These are phyloP conservation scores for Smithornis capensis DNA, from an alignment of 2,113 vertebrate genomes.

Conservation along the genomic window DNA sequence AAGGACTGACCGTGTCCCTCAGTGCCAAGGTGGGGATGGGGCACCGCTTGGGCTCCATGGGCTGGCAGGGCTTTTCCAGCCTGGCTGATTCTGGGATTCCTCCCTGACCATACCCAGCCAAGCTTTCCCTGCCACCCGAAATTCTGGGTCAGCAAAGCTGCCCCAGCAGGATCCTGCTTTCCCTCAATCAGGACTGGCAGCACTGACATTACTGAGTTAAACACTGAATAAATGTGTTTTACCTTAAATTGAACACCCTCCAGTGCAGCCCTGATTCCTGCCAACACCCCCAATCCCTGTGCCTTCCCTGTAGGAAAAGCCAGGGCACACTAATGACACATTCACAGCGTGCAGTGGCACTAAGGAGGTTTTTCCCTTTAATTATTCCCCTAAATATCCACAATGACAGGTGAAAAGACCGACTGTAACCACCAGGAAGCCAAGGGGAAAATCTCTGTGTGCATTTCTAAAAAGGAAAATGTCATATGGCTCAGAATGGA, in stretches of 20 bases:
- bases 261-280: not conserved
- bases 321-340: not conserved
- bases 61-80: not conserved
- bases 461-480: not conserved
- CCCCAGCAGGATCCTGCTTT: not conserved
- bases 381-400: slow-evolving; percentile 2
- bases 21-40: accelerated
- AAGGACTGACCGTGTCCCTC: accelerated
- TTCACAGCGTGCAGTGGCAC: not conserved
- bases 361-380: not conserved
- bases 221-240: not conserved
- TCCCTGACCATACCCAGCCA: not conserved
- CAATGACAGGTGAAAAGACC: not conserved
- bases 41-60: accelerated
- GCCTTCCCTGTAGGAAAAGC: not conserved
- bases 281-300: not conserved
- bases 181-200: not conserved
- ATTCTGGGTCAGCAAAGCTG: not conserved
- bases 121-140: not conserved
- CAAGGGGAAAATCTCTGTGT: not conserved
- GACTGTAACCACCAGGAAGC: not conserved
- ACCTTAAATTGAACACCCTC: not conserved
- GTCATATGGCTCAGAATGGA: not conserved
- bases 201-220: not conserved
- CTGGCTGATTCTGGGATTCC: not conserved